These are phyloP conservation scores for Acleris cristana DNA, from an alignment of 2,888 invertebrate species.

Conservation along the genomic window DNA sequence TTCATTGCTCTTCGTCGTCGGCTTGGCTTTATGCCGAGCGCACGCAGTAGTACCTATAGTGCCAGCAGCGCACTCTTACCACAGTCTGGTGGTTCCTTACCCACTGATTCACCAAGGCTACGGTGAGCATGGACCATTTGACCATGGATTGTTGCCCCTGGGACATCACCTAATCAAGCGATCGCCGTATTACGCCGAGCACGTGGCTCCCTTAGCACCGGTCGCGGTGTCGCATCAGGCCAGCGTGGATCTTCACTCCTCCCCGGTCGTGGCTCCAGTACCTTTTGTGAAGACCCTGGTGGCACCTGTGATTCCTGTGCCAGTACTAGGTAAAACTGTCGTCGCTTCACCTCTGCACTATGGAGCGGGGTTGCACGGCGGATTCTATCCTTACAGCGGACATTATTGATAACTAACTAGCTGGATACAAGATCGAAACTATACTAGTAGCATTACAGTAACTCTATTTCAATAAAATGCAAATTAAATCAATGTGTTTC, in stretches of 20 bases:
- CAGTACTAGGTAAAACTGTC: slow-evolving; percentile 51
- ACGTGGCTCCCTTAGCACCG: slow-evolving; percentile 52
- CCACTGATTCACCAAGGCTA: slow-evolving; percentile 50
- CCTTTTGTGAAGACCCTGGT: slow-evolving; percentile 57
- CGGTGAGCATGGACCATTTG: slow-evolving; percentile 42
- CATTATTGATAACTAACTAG: slow-evolving; percentile 50
- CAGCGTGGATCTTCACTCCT: slow-evolving; percentile 73
- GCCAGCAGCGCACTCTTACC: slow-evolving; percentile 51
- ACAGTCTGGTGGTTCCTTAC: slow-evolving; percentile 56
- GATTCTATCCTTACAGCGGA: slow-evolving; percentile 47
- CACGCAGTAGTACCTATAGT: slow-evolving; percentile 61
- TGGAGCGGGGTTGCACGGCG: slow-evolving; percentile 45
- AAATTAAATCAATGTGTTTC: not conserved
- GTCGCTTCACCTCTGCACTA: slow-evolving; percentile 47
- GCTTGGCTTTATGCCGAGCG: slow-evolving; percentile 55
- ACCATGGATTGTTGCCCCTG: slow-evolving; percentile 43
- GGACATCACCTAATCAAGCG: slow-evolving; percentile 67
- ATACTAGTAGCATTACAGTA: not conserved
- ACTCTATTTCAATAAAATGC: not conserved
- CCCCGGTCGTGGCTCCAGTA: slow-evolving; percentile 55
- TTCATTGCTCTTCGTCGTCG: slow-evolving; percentile 53
- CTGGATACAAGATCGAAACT: not conserved
- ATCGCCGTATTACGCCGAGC: slow-evolving; percentile 61
- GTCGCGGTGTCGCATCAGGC: slow-evolving; percentile 82
- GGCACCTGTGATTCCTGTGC: slow-evolving; percentile 56